A percentile compares a stretch with the other conserved stretches of the same genome.
These are phyloP conservation scores for Larimichthys crocea DNA, from an alignment of 2,113 vertebrate species.

Conservation along the genomic window DNA sequence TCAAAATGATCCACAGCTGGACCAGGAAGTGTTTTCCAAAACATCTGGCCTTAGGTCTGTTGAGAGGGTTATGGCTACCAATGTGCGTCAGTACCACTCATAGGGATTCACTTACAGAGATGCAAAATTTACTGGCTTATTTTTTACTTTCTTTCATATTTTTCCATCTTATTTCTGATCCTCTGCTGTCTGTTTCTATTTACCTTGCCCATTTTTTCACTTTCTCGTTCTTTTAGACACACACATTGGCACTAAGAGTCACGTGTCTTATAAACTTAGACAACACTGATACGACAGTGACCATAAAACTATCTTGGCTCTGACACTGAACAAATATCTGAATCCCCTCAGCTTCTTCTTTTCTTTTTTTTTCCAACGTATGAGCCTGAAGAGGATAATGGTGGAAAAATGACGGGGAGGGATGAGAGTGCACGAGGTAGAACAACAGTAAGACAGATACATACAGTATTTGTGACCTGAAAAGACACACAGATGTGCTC, in stretches of 20 bases:
- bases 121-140: constrained; percentile 11
- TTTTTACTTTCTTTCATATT: constrained; percentile 4
- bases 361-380: constrained; percentile 31
- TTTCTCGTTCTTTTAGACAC: background rate
- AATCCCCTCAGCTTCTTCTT: constrained; percentile 3
- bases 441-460: background rate
- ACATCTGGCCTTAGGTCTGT: constrained; percentile 54
- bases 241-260: constrained; percentile 1
- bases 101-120: constrained; percentile 29
- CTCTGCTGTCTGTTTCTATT: constrained; percentile 4
- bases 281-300: constrained; percentile 11
- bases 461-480: background rate
- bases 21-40: constrained; percentile 52
- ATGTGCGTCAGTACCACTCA: constrained; percentile 39
- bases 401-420: constrained; percentile 1
- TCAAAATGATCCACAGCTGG: constrained; percentile 64
- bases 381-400: constrained; percentile 14
- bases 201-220: background rate
- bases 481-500: background rate
- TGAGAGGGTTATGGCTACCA: constrained; percentile 39
- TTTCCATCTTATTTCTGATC: constrained; percentile 10
- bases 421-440: background rate
- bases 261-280: background rate
- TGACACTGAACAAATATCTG: constrained; percentile 37
- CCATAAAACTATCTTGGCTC: constrained; percentile 42